Base-by-base conservation (phyloP, 2,888 invertebrate species). In the Lithophane semibrunnea region DNA sequence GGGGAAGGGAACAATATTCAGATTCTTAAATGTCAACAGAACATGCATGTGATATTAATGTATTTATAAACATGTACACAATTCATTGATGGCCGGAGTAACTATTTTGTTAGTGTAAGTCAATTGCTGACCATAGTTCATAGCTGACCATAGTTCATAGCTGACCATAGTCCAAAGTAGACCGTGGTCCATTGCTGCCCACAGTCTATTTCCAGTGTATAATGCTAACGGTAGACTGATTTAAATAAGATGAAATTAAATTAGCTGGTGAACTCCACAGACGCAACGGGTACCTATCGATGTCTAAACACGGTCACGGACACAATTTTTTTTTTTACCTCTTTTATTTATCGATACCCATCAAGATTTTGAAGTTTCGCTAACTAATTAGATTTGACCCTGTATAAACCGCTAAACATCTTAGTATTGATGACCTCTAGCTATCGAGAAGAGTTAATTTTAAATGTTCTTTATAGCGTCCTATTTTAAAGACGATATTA, bases 1-100 rank as follows among this genome's bases (percentile, higher is more conserved):
- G 16, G 16, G 13, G 7, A 52, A 16, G 64, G 1, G 13, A n/a
- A 52, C 18, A 56, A 56, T 71, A 37, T 80, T 72, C 18, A 2
- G 10, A 61, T 37, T 79, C 0, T n/a, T 54, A 16, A 21, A 54
- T 79, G 24, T 69, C 4, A 78, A 29, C 7, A 24, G 12, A 49
- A n/a, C 29, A 12, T 61, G 44, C 12, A 1, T 16, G 16, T 8
- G 3, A 37, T 60, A 1, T 42, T 29, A 5, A 47, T 47, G 4
- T 37, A 37, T 12, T 16, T 13, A 60, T 16, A 29, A 29, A 29
- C 8, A 60, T 16, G 16, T 60, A 60, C 60, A 24, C 24, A 24
- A 12, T 12, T 56, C n/a, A n/a, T 58, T 58, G 12, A 5, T 58
- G 12, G 24, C 56, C 24, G 24, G 13, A 24, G 24, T 13, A 24